These are phyloP conservation scores for Dendrophyllia cribrosa DNA, from an alignment of 64 coral and sea anemone genomes.

Conservation along the genomic window DNA sequence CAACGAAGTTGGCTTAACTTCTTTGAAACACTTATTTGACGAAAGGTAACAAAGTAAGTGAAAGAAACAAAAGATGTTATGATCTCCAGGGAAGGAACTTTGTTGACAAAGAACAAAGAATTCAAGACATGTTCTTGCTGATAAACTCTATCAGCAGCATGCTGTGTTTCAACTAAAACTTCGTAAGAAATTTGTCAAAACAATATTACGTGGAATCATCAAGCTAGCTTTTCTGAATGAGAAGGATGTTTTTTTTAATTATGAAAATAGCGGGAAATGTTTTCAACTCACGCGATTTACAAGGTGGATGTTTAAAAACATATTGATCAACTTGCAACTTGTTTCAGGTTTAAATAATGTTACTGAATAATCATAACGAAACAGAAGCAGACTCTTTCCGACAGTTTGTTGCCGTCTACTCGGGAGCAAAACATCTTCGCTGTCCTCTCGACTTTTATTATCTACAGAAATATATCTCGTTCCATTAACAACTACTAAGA, in stretches of 20 bases:
- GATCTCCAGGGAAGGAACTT: background rate
- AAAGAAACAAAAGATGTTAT: background rate
- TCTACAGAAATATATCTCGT: no score
- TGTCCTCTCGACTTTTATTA: no score
- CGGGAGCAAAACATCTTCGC: no score
- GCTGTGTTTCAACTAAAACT: background rate
- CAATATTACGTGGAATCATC: background rate
- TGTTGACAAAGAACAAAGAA: slow-evolving; percentile 33
- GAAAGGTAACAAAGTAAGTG: background rate
- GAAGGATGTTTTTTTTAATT: background rate
- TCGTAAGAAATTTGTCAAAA: background rate
- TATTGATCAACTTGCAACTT: background rate
- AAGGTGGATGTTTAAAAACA: background rate
- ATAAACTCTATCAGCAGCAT: slow-evolving; percentile 10
- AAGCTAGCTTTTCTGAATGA: background rate
- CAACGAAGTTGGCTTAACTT: slow-evolving; percentile 6
- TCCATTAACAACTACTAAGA: no score
- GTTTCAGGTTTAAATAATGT: no score
- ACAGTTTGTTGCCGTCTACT: no score
- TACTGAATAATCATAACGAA: no score
- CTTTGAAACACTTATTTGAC: background rate
- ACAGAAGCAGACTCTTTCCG: no score
- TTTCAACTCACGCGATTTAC: background rate
- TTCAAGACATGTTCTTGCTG: slow-evolving; percentile 4
- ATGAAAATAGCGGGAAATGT: slow-evolving; percentile 9